phyloP scores from a whole-genome alignment of 2,113 vertebrate genomes.

The Aplodontia rufa region DNA sequence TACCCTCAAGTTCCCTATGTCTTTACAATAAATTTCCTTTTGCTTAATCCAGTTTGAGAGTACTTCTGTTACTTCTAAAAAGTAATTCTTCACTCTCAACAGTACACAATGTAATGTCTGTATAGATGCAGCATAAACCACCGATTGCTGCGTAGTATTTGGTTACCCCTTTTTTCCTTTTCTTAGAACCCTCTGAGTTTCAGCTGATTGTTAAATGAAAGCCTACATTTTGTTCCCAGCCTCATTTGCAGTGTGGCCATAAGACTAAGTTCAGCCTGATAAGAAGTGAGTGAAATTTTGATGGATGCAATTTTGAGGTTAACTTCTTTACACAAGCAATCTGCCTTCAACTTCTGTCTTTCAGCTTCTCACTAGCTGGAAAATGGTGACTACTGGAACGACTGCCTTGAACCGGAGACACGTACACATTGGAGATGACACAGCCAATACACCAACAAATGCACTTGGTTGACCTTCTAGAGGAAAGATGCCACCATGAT shows the following conservation, averaged over 20 bases:
- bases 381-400: not conserved
- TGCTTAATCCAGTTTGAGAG: not conserved
- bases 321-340: not conserved
- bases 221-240: not conserved
- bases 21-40: constrained; percentile 5
- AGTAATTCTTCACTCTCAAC: not conserved
- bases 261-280: not conserved
- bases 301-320: not conserved
- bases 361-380: not conserved
- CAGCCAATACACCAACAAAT: not conserved
- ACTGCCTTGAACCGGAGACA: not conserved
- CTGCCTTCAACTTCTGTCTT: not conserved
- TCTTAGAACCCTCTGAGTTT: not conserved
- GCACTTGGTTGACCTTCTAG: not conserved
- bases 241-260: not conserved
- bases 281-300: not conserved
- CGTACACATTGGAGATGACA: not conserved
- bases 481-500: not conserved
- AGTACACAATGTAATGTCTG: not conserved
- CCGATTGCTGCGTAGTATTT: not conserved
- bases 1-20: not conserved
- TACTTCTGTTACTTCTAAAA: not conserved
- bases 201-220: not conserved
- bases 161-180: not conserved
- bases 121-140: not conserved